Evolutionary conservation across 1,140 invertebrate genomes (phyloP).

Genomic region (Lithobius niger): DNA sequence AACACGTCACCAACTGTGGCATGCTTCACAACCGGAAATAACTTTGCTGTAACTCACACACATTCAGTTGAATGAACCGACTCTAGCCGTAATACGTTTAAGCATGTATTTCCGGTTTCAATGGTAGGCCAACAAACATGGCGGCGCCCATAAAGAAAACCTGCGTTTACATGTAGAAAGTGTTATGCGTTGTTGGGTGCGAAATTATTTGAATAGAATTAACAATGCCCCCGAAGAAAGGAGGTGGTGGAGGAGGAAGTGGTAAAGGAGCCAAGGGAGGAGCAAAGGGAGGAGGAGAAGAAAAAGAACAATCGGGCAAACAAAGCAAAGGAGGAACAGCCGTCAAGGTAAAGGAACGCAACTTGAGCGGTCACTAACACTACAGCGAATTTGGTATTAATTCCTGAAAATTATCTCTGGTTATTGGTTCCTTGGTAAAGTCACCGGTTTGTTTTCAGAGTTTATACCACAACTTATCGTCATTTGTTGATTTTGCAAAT

Average conservation of each 20-base stretch:
- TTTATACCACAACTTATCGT: neutral
- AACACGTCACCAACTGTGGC: no score
- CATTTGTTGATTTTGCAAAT: neutral
- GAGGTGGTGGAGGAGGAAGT: conserved; percentile 14
- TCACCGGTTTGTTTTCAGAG: neutral
- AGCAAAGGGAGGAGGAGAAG: conserved; percentile 7
- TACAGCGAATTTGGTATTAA: neutral
- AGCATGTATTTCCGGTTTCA: no score
- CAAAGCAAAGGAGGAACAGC: conserved; percentile 4
- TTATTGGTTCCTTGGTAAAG: conserved; percentile 4
- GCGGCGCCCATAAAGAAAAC: no score
- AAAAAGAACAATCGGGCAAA: neutral
- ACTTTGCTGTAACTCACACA: no score
- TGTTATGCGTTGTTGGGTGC: no score
- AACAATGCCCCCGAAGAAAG: conserved; percentile 5
- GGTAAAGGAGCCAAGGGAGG: conserved; percentile 1
- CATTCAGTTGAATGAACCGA: no score
- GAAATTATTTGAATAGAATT: no score
- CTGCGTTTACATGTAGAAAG: no score
- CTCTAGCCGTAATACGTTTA: no score
- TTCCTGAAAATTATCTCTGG: conserved; percentile 3
- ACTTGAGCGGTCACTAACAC: conserved; percentile 10
- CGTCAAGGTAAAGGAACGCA: conserved; percentile 8
- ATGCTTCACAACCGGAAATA: no score
- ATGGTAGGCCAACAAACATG: no score